Conservation (phyloP, 2,113 vertebrate genomes). For the Siniperca knerii region DNA sequence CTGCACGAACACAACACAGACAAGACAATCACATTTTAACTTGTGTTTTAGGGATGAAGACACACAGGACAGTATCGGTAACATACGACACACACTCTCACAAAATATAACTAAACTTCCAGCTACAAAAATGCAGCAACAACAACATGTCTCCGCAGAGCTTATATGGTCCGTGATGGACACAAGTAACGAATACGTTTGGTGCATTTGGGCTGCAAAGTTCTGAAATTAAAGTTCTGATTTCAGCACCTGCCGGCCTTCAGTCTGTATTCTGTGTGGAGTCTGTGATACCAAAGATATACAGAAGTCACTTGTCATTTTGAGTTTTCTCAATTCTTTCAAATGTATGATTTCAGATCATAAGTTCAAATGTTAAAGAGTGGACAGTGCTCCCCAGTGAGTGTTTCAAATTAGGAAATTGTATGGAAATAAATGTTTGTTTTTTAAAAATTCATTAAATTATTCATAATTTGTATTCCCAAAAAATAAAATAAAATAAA, state of each 20-base stretch:
- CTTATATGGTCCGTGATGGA: too few relatives aligned
- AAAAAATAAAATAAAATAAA: neutral
- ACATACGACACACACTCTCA: neutral
- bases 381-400: neutral
- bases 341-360: neutral
- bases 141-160: too few relatives aligned
- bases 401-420: neutral
- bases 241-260: too few relatives aligned
- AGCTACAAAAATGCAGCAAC: too few relatives aligned
- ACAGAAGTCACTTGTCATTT: too few relatives aligned
- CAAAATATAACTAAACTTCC: neutral
- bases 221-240: too few relatives aligned
- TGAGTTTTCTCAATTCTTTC: too few relatives aligned
- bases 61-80: neutral
- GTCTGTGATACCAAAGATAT: too few relatives aligned
- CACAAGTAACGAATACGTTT: too few relatives aligned
- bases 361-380: neutral
- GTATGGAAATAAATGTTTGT: neutral
- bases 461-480: neutral
- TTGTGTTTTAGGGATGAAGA: neutral
- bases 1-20: neutral
- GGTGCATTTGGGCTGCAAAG: too few relatives aligned
- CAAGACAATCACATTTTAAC: neutral
- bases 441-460: too few relatives aligned
- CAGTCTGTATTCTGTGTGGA: too few relatives aligned